Percentiles rank a stretch among this genome's conserved stretches.
Evolutionary conservation across 2,113 vertebrate genomes (phyloP).

Genomic region (Rhinolophus sinicus): DNA sequence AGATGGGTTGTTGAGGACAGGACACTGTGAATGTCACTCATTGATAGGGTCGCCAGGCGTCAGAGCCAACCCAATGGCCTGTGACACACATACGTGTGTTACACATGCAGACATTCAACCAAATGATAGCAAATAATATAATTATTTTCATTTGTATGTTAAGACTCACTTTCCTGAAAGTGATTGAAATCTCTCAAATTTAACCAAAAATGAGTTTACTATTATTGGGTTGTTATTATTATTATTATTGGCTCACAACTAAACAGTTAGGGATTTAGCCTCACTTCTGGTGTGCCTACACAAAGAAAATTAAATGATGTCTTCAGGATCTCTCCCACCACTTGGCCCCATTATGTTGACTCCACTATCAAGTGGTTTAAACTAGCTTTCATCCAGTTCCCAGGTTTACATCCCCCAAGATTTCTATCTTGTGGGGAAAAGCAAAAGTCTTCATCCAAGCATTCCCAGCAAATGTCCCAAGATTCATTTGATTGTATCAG

Average conservation of each 20-base stretch:
- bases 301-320: background rate
- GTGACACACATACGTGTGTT: background rate
- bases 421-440: background rate
- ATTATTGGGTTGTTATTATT: too few species aligned
- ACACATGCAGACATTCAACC: background rate
- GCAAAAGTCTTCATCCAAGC: background rate
- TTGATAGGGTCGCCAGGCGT: background rate
- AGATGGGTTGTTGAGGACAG: too few species aligned
- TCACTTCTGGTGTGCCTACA: background rate
- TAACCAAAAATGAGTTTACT: background rate
- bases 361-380: background rate
- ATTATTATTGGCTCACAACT: background rate
- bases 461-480: background rate
- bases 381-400: background rate
- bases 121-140: background rate
- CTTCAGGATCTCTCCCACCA: background rate
- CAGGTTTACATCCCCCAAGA: background rate
- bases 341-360: background rate
- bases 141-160: constrained; percentile 15
- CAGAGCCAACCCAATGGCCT: background rate
- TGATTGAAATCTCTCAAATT: constrained; percentile 13
- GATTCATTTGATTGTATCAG: constrained; percentile 3
- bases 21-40: too few species aligned
- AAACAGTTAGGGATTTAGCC: background rate
- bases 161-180: background rate